Base-by-base conservation (phyloP, 2,888 invertebrate genomes). In the Caenorhabditis parvicauda region DNA sequence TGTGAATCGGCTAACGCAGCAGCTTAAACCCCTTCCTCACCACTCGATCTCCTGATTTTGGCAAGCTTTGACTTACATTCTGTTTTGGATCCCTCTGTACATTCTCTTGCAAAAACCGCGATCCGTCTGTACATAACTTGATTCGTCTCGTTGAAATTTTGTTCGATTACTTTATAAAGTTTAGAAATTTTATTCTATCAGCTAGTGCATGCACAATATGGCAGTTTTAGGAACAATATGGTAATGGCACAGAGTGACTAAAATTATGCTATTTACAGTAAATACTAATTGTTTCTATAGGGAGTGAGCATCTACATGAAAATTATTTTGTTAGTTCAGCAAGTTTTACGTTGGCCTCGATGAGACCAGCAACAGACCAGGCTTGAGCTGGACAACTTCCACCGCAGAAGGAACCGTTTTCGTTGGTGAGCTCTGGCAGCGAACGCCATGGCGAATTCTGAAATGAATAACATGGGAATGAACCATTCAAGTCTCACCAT, bases 371-470 rank as follows among this genome's bases (percentile, higher is more conserved):
- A 81, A 91, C 87, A 83, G 93, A 93, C 98, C 98, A 98, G 2
- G 96, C 95, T 85, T 98, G 98, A 46, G 93, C 90, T 75, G 89
- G 87, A 81, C 94, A 96, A 70, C 94, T 92, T 82, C 89, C 89
- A 27, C 83, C 82, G 82, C 96, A 98, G 80, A 84, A 87, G 28
- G 87, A 85, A 66, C 96, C 96, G 81, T 89, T 87, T 12, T 66
- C 65, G 83, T 95, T 92, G 41, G 93, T 95, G 53, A 98, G 86
- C 85, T 98, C 98, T 14, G 98, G 94, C 72, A 99, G 86, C 29
- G 94, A 93, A 80, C 89, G 87, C 96, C 96, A 99, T 38, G 88
- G 87, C 41, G 89, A 89, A 7, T 61, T 50, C 55, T 59, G 45
- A 43, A 59, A 24, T 27, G 21, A 7, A 51, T 7, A 12, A 7